Evolutionary conservation across 1,140 invertebrate genomes (phyloP).

Genomic region (Coenobita brevimanus): DNA sequence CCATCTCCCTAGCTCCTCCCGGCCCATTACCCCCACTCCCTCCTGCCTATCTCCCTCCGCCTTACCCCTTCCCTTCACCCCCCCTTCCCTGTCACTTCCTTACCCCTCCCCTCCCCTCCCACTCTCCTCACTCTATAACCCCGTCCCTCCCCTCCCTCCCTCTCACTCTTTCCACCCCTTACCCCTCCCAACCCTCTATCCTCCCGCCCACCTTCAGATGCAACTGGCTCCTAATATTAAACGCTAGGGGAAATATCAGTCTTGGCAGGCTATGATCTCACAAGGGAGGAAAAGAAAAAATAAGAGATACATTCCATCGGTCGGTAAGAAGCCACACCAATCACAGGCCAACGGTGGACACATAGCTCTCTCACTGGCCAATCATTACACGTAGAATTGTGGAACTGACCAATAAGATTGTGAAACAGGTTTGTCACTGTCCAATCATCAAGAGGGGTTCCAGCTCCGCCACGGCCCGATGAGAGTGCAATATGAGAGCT

Average conservation of each 20-base stretch:
- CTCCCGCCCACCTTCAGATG: conserved; percentile 12
- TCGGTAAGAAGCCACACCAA: conserved; percentile 18
- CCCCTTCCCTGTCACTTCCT: no score
- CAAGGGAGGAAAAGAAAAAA: background rate
- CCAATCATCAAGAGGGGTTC: conserved; percentile 52
- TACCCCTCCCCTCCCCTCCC: no score
- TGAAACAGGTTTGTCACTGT: conserved; percentile 59
- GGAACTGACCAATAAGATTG: conserved; percentile 62
- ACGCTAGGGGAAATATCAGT: conserved; percentile 8
- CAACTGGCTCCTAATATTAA: conserved; percentile 34
- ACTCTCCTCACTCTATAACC: no score
- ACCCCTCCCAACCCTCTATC: no score
- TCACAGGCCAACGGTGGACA: conserved; percentile 22
- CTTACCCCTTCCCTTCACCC: no score
- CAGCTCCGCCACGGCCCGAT: conserved; percentile 56
- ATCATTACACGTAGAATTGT: conserved; percentile 54
- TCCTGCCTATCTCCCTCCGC: no score
- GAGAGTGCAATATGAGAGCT: conserved; percentile 65
- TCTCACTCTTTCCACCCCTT: no score
- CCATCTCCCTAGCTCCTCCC: no score
- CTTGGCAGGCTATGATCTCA: background rate
- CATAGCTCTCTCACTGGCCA: conserved; percentile 39
- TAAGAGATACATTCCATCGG: conserved; percentile 7
- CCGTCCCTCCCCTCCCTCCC: no score
- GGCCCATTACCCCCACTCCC: no score